A percentile compares a stretch with the other conserved stretches of the same genome.
Evolutionary conservation across 2,888 invertebrate species (phyloP).

Genomic region (Tetranychus piercei): DNA sequence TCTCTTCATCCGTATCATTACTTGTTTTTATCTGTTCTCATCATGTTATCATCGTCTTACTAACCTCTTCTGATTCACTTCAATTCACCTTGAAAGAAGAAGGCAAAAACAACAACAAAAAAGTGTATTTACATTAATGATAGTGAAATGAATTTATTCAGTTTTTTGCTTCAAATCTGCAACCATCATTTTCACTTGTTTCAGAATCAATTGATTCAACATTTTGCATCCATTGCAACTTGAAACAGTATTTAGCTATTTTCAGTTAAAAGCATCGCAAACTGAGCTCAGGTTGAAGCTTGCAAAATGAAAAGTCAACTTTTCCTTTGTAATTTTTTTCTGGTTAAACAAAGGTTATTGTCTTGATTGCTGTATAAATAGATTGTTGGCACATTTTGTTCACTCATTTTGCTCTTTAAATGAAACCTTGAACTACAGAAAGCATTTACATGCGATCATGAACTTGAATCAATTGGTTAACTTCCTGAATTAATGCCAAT

Average conservation of each 20-base stretch:
- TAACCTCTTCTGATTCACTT: neutral
- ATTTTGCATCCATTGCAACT: no score
- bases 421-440: no score
- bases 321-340: neutral
- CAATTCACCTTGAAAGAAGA: neutral
- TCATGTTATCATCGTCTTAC: neutral
- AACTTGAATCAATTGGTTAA: neutral
- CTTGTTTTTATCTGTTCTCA: no score
- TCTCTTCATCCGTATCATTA: neutral
- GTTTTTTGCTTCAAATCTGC: neutral
- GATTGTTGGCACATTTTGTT: no score
- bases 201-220: no score
- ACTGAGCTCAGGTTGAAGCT: no score
- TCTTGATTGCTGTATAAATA: neutral
- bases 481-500: neutral
- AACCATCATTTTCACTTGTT: no score
- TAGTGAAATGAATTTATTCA: neutral
- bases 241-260: no score
- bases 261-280: no score
- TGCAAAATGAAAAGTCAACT: no score
- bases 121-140: neutral
- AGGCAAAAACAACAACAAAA: neutral
- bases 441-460: neutral
- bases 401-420: no score
- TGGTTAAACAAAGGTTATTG: neutral